Percentiles rank a stretch among this genome's conserved stretches.
Conservation (phyloP, 2,113 vertebrate genomes). For the Etheostoma cragini region DNA sequence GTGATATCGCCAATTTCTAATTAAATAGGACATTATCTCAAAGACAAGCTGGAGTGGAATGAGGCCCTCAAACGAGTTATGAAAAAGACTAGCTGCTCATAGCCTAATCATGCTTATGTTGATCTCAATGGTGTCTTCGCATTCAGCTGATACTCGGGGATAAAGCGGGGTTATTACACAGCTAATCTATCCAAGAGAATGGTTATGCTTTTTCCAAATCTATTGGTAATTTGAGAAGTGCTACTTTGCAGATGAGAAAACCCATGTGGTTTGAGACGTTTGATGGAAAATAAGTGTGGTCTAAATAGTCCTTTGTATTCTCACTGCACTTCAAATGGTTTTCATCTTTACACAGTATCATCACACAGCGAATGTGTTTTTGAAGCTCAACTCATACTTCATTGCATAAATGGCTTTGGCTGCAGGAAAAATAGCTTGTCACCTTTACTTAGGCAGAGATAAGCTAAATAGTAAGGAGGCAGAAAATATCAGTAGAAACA, state of each 20-base stretch:
- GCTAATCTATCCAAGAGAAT: slow-evolving; percentile 83
- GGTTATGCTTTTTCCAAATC: slow-evolving; percentile 74
- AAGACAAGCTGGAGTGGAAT: slow-evolving; percentile 84
- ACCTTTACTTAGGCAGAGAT: slow-evolving; percentile 38
- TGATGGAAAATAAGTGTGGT: slow-evolving; percentile 62
- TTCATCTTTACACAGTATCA: slow-evolving; percentile 31
- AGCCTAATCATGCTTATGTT: slow-evolving; percentile 83
- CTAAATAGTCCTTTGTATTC: slow-evolving; percentile 61
- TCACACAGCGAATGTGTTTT: not conserved
- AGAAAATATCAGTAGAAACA: slow-evolving; percentile 11
- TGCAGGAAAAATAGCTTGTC: slow-evolving; percentile 31
- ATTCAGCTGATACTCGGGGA: slow-evolving; percentile 85
- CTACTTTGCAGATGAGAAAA: slow-evolving; percentile 64
- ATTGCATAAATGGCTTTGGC: slow-evolving; percentile 16
- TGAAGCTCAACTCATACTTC: slow-evolving; percentile 27
- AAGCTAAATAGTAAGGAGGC: slow-evolving; percentile 7
- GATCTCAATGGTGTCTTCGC: slow-evolving; percentile 87
- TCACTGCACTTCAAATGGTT: slow-evolving; percentile 26
- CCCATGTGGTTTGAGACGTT: slow-evolving; percentile 59
- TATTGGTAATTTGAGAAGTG: slow-evolving; percentile 75
- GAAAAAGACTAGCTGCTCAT: slow-evolving; percentile 87
- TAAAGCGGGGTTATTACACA: slow-evolving; percentile 84
- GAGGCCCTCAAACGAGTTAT: slow-evolving; percentile 88
- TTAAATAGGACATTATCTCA: slow-evolving; percentile 94
- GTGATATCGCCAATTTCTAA: slow-evolving; percentile 88